Conservation (phyloP, 2,797 vertebrate genomes). For the Platyrinchus mystaceus region DNA sequence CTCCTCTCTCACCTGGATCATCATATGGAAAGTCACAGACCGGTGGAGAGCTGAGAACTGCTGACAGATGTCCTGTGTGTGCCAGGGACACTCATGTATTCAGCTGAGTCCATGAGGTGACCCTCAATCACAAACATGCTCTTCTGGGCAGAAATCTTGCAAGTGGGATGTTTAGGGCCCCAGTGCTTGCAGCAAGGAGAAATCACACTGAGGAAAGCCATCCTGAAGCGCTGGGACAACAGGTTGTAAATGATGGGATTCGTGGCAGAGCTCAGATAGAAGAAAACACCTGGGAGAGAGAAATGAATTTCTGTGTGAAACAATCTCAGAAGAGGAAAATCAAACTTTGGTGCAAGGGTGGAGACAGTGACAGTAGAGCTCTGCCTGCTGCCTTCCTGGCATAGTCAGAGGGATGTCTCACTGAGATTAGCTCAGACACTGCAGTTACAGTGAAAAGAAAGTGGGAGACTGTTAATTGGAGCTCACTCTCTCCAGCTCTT, state of each 20-base stretch:
- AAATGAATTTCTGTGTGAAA: not conserved
- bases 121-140: constrained; percentile 50
- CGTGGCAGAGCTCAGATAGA: constrained; percentile 80
- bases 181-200: constrained; percentile 62
- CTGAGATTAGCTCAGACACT: not conserved
- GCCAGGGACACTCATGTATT: constrained; percentile 55
- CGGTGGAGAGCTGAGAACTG: constrained; percentile 62
- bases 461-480: not conserved
- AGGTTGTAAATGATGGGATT: constrained; percentile 82
- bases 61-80: constrained; percentile 58
- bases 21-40: not conserved
- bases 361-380: not conserved
- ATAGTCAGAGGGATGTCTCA: not conserved
- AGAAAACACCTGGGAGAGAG: constrained; percentile 75
- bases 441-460: not conserved
- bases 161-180: not conserved
- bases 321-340: not conserved
- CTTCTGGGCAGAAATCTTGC: constrained; percentile 27
- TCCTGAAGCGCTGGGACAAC: constrained; percentile 75
- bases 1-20: not conserved
- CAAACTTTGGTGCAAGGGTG: not conserved
- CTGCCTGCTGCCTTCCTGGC: not conserved
- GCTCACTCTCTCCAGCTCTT: not conserved
- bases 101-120: constrained; percentile 61
- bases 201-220: constrained; percentile 73